Conservation (phyloP, 2,888 invertebrate genomes). For the Dryadula phaetusa region DNA sequence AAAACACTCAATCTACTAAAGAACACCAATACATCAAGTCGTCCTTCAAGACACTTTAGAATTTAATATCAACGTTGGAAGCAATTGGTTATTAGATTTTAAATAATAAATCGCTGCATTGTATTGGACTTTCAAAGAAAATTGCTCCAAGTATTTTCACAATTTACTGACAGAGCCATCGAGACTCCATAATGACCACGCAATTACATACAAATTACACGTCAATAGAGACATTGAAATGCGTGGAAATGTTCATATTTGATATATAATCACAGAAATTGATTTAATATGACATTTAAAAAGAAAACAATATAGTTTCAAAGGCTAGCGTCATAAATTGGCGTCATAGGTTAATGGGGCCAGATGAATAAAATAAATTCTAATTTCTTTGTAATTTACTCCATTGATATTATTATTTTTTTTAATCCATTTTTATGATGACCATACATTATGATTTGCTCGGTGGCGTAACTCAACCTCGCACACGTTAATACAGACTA, state of each 20-base stretch:
- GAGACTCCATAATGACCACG: not conserved
- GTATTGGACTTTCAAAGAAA: not conserved
- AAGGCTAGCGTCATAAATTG: not conserved
- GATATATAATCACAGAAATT: not conserved
- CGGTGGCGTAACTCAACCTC: not conserved
- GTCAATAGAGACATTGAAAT: conserved; percentile 4
- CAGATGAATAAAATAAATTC: not conserved
- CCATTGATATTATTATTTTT: too few relatives aligned
- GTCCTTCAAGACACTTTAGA: not conserved
- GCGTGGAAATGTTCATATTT: conserved; percentile 2
- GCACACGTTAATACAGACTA: too few relatives aligned
- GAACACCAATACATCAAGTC: not conserved
- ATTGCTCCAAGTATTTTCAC: not conserved
- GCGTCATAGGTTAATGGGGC: not conserved
- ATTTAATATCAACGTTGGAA: not conserved
- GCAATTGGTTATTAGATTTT: conserved; percentile 14
- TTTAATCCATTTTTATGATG: too few relatives aligned
- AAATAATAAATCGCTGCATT: not conserved
- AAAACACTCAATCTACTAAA: not conserved
- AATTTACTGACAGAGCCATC: not conserved
- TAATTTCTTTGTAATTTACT: too few relatives aligned
- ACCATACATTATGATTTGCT: too few relatives aligned
- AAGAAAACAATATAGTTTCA: not conserved
- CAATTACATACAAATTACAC: not conserved
- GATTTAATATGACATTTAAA: not conserved